Conservation (phyloP, 1,140 invertebrate species). For the Micrasema minimum region DNA sequence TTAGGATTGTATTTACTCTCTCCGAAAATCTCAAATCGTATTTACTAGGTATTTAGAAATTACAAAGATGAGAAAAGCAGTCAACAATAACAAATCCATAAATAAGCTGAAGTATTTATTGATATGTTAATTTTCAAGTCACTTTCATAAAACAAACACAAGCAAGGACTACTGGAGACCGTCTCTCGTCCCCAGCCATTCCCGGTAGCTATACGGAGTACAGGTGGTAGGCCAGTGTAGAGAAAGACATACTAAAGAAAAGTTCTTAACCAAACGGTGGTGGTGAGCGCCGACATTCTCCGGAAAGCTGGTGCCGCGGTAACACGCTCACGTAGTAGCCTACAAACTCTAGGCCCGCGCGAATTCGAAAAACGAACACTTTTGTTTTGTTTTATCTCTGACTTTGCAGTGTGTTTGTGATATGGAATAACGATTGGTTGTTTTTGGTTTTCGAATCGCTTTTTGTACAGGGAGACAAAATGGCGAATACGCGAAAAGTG, state of each 20-base stretch:
- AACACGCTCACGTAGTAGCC: slow-evolving; percentile 25
- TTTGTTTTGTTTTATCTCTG: slow-evolving; percentile 3
- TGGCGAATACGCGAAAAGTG: slow-evolving; percentile 40
- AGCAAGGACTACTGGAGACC: background rate
- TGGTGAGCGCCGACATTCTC: slow-evolving; percentile 39
- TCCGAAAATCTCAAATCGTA: no score
- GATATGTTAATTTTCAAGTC: no score
- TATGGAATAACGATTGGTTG: slow-evolving; percentile 23
- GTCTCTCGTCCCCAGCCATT: background rate
- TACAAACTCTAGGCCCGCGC: background rate
- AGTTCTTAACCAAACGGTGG: slow-evolving; percentile 42
- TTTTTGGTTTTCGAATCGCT: slow-evolving; percentile 37
- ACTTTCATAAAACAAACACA: no score
- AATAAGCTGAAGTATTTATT: no score
- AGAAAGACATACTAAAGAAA: slow-evolving; percentile 42
- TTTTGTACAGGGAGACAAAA: slow-evolving; percentile 46
- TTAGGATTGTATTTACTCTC: no score
- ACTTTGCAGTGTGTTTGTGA: slow-evolving; percentile 1
- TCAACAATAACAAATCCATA: no score
- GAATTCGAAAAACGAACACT: slow-evolving; percentile 23
- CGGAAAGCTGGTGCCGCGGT: slow-evolving; percentile 36
- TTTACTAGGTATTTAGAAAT: no score
- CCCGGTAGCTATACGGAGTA: background rate
- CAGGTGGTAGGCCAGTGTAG: slow-evolving; percentile 29
- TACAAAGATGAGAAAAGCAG: no score